A percentile compares a stretch with the other conserved stretches of the same genome.
These are phyloP conservation scores for Lacerta agilis DNA, from an alignment of 2,797 vertebrate genomes.

Conservation along the genomic window DNA sequence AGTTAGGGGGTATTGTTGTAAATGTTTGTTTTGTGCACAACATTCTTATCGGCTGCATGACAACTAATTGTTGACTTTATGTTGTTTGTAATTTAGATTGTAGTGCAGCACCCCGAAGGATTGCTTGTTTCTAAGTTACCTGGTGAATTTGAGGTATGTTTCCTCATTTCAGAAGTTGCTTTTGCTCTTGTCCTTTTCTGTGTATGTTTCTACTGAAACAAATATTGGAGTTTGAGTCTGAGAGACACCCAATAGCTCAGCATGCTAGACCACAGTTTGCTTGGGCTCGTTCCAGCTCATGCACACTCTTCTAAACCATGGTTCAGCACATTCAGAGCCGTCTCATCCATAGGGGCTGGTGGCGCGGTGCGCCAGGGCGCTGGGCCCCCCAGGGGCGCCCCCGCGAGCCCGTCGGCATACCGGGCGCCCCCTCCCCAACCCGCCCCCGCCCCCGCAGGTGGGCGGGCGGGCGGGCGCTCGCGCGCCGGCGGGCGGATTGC, in stretches of 20 bases:
- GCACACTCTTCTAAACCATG: too few relatives aligned
- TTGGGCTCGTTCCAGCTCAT: too few relatives aligned
- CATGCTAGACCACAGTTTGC: neutral
- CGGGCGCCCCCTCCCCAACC: too few relatives aligned
- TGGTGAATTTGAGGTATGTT: slow-evolving; percentile 85
- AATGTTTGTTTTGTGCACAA: neutral
- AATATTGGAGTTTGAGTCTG: neutral
- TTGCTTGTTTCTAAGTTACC: slow-evolving; percentile 84
- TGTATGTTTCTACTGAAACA: neutral
- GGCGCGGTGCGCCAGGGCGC: too few relatives aligned
- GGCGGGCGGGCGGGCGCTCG: too few relatives aligned
- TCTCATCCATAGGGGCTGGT: too few relatives aligned
- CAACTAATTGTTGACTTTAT: neutral
- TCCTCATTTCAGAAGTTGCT: neutral
- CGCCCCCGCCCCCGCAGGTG: too few relatives aligned
- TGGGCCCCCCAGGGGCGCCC: too few relatives aligned
- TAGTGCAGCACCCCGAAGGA: slow-evolving; percentile 77
- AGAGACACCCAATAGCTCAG: neutral
- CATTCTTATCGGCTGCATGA: neutral
- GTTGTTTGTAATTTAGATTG: slow-evolving; percentile 63
- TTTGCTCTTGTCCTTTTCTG: neutral
- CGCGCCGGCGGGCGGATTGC: too few relatives aligned
- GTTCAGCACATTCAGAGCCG: neutral
- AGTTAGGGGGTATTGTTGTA: neutral
- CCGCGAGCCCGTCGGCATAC: too few relatives aligned